Conservation (phyloP, 2,888 invertebrate species). For the Criorhina ranunculi region DNA sequence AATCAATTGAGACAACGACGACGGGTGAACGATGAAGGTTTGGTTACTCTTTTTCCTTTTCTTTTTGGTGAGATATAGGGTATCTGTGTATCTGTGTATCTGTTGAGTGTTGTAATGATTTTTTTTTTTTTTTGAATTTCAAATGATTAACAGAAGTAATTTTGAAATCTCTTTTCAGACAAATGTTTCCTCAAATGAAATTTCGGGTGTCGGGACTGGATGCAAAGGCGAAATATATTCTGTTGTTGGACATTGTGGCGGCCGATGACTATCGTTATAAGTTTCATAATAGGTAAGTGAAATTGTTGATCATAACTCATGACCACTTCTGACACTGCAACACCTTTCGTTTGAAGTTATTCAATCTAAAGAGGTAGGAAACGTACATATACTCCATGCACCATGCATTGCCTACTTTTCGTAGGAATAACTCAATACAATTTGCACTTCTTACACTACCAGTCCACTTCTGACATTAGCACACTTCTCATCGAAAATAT, state of each 20-base stretch:
- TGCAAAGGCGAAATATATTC: slow-evolving; percentile 99
- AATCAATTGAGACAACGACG: slow-evolving; percentile 69
- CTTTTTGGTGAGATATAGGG: neutral
- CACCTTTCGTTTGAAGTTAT: too few relatives aligned
- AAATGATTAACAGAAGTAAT: neutral
- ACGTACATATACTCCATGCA: too few relatives aligned
- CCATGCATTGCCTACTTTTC: too few relatives aligned
- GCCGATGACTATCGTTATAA: slow-evolving; percentile 99
- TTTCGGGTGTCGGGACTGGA: slow-evolving; percentile 99
- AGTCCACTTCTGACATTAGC: too few relatives aligned
- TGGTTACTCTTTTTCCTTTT: slow-evolving; percentile 12
- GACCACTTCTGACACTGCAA: too few relatives aligned
- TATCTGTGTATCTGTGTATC: slow-evolving; percentile 10
- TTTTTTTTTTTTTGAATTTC: slow-evolving; percentile 12
- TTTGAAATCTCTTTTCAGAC: slow-evolving; percentile 88
- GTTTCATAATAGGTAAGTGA: slow-evolving; percentile 95
- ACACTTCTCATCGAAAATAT: too few relatives aligned
- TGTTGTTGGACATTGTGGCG: slow-evolving; percentile 99
- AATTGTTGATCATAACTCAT: neutral
- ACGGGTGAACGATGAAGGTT: slow-evolving; percentile 28
- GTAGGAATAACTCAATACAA: too few relatives aligned
- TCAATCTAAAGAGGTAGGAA: too few relatives aligned
- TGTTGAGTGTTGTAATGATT: slow-evolving; percentile 11
- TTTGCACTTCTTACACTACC: too few relatives aligned
- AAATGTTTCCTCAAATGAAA: slow-evolving; percentile 99